Evolutionary conservation across 2,888 invertebrate species (phyloP).

Genomic region (Polymixis flavicincta): DNA sequence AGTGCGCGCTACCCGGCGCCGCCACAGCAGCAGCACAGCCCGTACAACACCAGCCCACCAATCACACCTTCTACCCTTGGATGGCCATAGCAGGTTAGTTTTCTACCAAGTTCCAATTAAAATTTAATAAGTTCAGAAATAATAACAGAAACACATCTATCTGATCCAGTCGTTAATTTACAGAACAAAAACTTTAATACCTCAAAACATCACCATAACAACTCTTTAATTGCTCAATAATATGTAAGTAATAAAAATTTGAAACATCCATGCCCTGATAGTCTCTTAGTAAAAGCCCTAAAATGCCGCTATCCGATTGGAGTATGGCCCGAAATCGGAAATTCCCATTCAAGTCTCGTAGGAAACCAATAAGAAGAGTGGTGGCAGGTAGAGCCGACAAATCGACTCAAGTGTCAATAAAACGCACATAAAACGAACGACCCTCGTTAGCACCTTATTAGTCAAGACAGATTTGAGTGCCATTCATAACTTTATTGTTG

Average conservation of each 20-base stretch:
- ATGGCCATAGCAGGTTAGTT: constrained; percentile 99
- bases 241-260: constrained; percentile 69
- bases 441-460: constrained; percentile 89
- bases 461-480: constrained; percentile 84
- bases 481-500: constrained; percentile 83
- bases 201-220: constrained; percentile 52
- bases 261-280: constrained; percentile 64
- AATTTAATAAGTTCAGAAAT: constrained; percentile 41
- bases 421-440: constrained; percentile 87
- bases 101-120: constrained; percentile 33
- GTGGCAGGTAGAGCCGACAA: constrained; percentile 77
- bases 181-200: constrained; percentile 39
- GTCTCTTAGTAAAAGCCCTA: constrained; percentile 72
- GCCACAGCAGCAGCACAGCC: constrained; percentile 95
- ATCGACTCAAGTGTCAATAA: constrained; percentile 85
- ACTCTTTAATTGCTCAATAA: constrained; percentile 70
- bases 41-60: constrained; percentile 96
- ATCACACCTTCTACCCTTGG: constrained; percentile 99
- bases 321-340: constrained; percentile 51
- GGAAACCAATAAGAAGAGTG: constrained; percentile 82
- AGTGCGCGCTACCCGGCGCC: constrained; percentile 96
- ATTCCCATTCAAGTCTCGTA: constrained; percentile 73
- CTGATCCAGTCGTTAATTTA: constrained; percentile 55
- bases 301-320: constrained; percentile 78
- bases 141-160: constrained; percentile 30